Conservation (phyloP, 2,888 invertebrate genomes). For the Drosophila cyrtoloma region DNA sequence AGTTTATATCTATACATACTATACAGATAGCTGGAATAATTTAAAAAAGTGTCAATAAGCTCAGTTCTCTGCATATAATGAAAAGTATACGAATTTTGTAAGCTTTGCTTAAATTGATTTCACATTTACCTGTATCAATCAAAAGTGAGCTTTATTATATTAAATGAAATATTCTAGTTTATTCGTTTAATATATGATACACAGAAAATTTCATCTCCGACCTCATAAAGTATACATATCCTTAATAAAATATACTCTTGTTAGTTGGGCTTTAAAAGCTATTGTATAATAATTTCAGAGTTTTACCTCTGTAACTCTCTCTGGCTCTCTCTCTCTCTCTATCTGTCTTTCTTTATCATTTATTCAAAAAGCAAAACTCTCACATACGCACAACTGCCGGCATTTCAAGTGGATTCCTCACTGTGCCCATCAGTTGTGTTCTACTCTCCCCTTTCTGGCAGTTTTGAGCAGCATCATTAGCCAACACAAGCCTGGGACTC, state of each 20-base stretch:
- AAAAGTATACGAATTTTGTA: background rate
- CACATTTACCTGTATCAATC: background rate
- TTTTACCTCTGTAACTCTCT: background rate
- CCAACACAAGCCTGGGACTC: slow-evolving; percentile 10
- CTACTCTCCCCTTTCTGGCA: background rate
- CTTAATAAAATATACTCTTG: background rate
- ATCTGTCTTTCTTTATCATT: background rate
- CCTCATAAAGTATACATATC: background rate
- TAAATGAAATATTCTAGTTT: background rate
- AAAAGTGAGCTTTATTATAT: background rate
- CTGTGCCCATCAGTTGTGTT: background rate
- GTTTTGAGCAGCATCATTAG: slow-evolving; percentile 39
- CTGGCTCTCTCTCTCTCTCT: background rate
- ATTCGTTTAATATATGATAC: background rate
- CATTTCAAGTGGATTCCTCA: slow-evolving; percentile 10
- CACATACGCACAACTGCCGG: background rate
- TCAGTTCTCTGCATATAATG: background rate
- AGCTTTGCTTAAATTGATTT: background rate
- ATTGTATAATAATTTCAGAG: background rate
- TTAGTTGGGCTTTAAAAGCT: background rate
- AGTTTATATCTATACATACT: background rate
- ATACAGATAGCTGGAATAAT: background rate
- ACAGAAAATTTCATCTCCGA: background rate
- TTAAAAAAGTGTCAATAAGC: background rate
- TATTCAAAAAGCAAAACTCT: background rate